These are phyloP conservation scores for western clawed frog (Xenopus tropicalis) DNA, from an alignment of 2,113 vertebrate species.

Conservation along the genomic window UCB_Xtro_10.0 CM004443.2:638501-639000, in stretches of 20 bases:
- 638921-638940: conserved; percentile 90
- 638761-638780: not conserved
- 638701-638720: too few relatives aligned
- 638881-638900: conserved; percentile 91
- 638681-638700: too few relatives aligned
- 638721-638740: not conserved
- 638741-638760: too few relatives aligned
- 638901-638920: conserved; percentile 86
- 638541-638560: too few relatives aligned
- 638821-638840: conserved; percentile 89
- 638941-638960: conserved; percentile 89
- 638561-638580: too few relatives aligned
- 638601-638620: too few relatives aligned
- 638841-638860: conserved; percentile 83
- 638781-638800: conserved; percentile 56
- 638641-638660: too few relatives aligned
- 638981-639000: conserved; percentile 73
- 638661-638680: too few relatives aligned
- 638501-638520: too few relatives aligned
- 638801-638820: conserved; percentile 84
- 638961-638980: conserved; percentile 79
- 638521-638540: too few relatives aligned
- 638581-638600: too few relatives aligned
- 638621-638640: too few relatives aligned
- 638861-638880: conserved; percentile 89